Evolutionary conservation across 2,797 vertebrate genomes (phyloP).

Genomic region (Remorina albescens): DNA sequence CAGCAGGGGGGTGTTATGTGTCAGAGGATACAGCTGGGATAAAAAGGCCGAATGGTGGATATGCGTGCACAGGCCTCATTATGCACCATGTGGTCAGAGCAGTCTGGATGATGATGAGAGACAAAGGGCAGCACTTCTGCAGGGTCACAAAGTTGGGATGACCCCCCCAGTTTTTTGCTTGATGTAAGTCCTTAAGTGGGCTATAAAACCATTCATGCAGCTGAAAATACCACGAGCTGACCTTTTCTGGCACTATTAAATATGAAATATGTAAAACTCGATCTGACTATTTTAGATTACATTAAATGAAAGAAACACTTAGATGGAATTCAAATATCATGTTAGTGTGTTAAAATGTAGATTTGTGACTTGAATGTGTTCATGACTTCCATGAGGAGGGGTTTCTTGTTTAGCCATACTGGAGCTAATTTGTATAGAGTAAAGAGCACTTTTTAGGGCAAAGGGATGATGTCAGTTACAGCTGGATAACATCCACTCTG

Average conservation of each 20-base stretch:
- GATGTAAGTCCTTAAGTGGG: conserved; percentile 40
- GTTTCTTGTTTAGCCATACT: conserved; percentile 72
- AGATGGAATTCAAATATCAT: conserved; percentile 6
- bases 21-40: conserved; percentile 18
- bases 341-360: conserved; percentile 1
- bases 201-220: conserved; percentile 48
- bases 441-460: conserved; percentile 89
- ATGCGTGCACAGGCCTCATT: neutral
- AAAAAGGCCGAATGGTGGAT: conserved; percentile 5
- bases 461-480: conserved; percentile 83
- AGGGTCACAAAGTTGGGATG: conserved; percentile 40
- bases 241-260: conserved; percentile 28
- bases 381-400: neutral
- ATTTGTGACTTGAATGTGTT: neutral
- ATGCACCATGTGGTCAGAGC: conserved; percentile 33
- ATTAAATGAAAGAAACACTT: neutral
- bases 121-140: conserved; percentile 15
- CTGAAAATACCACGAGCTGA: conserved; percentile 54
- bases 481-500: conserved; percentile 71
- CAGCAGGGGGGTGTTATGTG: neutral
- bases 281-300: conserved; percentile 7
- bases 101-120: conserved; percentile 20
- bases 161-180: conserved; percentile 19
- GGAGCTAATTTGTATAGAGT: conserved; percentile 74
- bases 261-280: neutral